Percentiles rank a stretch among this genome's conserved stretches.
These are phyloP conservation scores for Clarias gariepinus DNA, from an alignment of 2,113 vertebrate species.

Conservation along the genomic window DNA sequence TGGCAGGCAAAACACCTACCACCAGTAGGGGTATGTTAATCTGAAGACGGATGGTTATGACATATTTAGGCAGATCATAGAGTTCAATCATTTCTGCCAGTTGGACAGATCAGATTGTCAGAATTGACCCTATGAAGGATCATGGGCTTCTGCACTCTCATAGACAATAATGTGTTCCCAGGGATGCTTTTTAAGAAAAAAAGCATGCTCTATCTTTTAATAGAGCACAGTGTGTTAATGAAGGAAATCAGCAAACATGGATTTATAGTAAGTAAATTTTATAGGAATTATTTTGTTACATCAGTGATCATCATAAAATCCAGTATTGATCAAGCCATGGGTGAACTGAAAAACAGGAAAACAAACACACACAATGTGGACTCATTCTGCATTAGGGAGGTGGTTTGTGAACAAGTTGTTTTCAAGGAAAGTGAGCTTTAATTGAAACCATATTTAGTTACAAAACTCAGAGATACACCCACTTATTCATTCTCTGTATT, in stretches of 20 bases:
- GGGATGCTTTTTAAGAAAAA: not conserved
- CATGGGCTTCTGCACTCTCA: not conserved
- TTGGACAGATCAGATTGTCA: constrained; percentile 26
- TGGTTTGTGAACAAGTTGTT: constrained; percentile 36
- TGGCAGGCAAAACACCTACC: too few species aligned
- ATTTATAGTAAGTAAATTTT: not conserved
- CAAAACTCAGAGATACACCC: constrained; percentile 38
- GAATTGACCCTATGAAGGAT: constrained; percentile 58
- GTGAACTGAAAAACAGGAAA: not conserved
- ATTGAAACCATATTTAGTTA: constrained; percentile 59
- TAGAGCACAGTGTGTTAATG: not conserved
- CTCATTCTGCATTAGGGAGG: constrained; percentile 48
- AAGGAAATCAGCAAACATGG: not conserved
- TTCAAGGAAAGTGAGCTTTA: constrained; percentile 41
- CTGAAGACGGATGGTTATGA: not conserved
- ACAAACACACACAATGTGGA: constrained; percentile 43
- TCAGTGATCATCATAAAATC: not conserved
- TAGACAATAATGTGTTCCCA: not conserved
- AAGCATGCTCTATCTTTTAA: not conserved
- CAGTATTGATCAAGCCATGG: not conserved
- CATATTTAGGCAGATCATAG: not conserved
- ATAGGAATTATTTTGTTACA: not conserved
- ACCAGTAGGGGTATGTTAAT: not conserved
- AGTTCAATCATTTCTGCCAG: not conserved
- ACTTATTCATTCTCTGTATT: too few species aligned